phyloP scores from a whole-genome alignment of 2,888 invertebrate species.

The Drosophila hamatofila region DNA sequence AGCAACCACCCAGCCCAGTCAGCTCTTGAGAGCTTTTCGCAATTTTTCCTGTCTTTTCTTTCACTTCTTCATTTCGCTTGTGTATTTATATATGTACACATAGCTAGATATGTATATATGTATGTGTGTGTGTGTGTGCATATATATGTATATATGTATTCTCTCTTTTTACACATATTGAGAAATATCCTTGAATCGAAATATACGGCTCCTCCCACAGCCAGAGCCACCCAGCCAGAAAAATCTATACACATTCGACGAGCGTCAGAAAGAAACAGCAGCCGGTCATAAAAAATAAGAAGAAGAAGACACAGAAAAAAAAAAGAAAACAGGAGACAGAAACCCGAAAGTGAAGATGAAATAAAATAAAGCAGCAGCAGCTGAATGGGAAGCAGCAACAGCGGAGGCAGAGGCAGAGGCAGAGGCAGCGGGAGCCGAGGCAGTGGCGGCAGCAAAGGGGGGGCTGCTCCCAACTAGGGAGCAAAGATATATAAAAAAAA shows the following conservation, averaged over 20 bases:
- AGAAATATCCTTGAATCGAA: slow-evolving; percentile 80
- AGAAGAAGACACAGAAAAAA: slow-evolving; percentile 2
- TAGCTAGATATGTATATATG: slow-evolving; percentile 2
- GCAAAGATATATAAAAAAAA: slow-evolving; percentile 36
- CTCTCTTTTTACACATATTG: slow-evolving; percentile 70
- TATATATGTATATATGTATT: slow-evolving; percentile 17
- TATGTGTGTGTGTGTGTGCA: background rate
- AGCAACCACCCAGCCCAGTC: slow-evolving; percentile 12
- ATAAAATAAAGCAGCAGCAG: slow-evolving; percentile 74
- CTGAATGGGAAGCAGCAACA: slow-evolving; percentile 52
- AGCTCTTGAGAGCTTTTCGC: slow-evolving; percentile 56
- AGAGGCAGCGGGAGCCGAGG: background rate
- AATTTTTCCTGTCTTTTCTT: slow-evolving; percentile 64
- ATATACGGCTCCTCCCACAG: slow-evolving; percentile 72
- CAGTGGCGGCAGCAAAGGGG: background rate
- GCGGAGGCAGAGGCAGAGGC: background rate
- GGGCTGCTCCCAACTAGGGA: slow-evolving; percentile 33
- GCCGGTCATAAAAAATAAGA: slow-evolving; percentile 59
- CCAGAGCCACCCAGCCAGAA: slow-evolving; percentile 21
- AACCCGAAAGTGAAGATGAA: slow-evolving; percentile 80
- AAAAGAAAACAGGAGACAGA: slow-evolving; percentile 56
- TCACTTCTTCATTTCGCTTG: slow-evolving; percentile 51
- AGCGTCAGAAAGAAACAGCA: slow-evolving; percentile 68
- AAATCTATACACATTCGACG: slow-evolving; percentile 75
- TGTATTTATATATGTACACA: slow-evolving; percentile 19